These are phyloP conservation scores for Clusia tigrina DNA, from an alignment of 2,888 invertebrate genomes.

Conservation along the genomic window DNA sequence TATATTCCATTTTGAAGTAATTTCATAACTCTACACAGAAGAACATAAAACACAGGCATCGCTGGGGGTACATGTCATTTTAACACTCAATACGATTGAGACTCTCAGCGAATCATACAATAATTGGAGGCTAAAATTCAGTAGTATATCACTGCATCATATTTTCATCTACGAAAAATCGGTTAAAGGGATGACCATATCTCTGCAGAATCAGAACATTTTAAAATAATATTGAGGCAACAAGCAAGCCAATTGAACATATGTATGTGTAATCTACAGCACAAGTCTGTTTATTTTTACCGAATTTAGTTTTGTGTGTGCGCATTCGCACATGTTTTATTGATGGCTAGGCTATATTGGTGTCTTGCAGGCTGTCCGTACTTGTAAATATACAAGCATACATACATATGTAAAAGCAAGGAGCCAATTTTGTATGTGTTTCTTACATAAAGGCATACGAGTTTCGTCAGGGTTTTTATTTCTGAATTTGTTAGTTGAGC, in stretches of 20 bases:
- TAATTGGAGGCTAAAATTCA: slow-evolving; percentile 52
- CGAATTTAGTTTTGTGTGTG: slow-evolving; percentile 27
- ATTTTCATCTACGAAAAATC: no score
- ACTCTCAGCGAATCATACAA: slow-evolving; percentile 40
- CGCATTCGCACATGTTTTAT: slow-evolving; percentile 56
- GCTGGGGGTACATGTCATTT: slow-evolving; percentile 61
- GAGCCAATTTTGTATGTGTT: slow-evolving; percentile 29
- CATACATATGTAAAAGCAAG: slow-evolving; percentile 31
- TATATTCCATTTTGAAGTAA: no score
- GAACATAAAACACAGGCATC: slow-evolving; percentile 57
- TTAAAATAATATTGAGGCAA: no score
- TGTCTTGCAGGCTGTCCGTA: slow-evolving; percentile 45
- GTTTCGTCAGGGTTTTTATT: slow-evolving; percentile 43
- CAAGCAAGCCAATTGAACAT: no score
- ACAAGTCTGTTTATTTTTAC: no score
- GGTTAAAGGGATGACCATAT: no score
- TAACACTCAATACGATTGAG: slow-evolving; percentile 30
- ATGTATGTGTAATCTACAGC: no score
- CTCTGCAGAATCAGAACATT: no score
- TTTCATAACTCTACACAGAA: no score
- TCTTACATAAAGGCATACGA: neutral
- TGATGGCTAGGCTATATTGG: slow-evolving; percentile 50
- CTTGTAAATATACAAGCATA: no score
- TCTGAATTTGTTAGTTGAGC: slow-evolving; percentile 47
- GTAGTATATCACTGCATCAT: no score